Conservation (phyloP, 2,888 invertebrate genomes). For the Flabesymbios commensalis region DNA sequence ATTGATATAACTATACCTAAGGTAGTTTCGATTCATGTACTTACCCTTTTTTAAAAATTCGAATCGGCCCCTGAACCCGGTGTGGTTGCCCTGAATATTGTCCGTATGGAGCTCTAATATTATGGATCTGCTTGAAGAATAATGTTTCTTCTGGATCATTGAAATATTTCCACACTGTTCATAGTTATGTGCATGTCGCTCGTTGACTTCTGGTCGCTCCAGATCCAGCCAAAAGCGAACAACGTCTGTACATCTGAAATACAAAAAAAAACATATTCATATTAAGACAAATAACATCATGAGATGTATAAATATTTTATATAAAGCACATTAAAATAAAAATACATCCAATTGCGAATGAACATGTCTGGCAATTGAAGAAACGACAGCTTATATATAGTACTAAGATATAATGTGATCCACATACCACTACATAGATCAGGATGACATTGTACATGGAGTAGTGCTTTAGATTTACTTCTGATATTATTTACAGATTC, state of each 20-base stretch:
- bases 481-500: no score
- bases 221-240: conserved; percentile 53
- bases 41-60: conserved; percentile 56
- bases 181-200: conserved; percentile 44
- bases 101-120: conserved; percentile 58
- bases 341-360: no score
- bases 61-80: conserved; percentile 55
- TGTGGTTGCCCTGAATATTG: conserved; percentile 37
- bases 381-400: no score
- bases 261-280: not conserved
- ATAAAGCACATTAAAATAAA: no score
- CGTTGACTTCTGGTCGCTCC: conserved; percentile 55
- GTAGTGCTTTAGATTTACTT: no score
- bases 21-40: conserved; percentile 18
- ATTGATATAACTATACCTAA: no score
- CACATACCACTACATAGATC: no score
- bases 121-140: conserved; percentile 50
- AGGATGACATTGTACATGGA: no score
- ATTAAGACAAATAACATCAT: no score
- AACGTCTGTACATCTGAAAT: conserved; percentile 53
- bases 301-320: no score
- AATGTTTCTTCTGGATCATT: conserved; percentile 49
- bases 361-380: no score
- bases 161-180: conserved; percentile 55
- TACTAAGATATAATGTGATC: no score